Evolutionary conservation across 1,140 invertebrate species (phyloP).

Genomic region (Glossosoma conforme): DNA sequence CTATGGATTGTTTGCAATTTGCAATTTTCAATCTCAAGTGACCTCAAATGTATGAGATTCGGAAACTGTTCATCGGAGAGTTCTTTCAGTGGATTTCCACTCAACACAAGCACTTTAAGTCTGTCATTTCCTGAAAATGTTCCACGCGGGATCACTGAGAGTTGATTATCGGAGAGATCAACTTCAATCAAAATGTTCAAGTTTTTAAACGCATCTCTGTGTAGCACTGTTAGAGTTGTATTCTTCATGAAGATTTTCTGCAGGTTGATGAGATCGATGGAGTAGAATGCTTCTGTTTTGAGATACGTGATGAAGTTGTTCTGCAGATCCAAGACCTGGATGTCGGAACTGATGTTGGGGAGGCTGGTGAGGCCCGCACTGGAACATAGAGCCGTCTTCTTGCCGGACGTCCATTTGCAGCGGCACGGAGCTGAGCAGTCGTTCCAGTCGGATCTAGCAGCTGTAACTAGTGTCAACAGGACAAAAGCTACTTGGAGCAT

Average conservation of each 20-base stretch:
- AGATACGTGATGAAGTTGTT: slow-evolving; percentile 72
- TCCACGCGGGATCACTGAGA: slow-evolving; percentile 60
- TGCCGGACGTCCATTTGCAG: slow-evolving; percentile 86
- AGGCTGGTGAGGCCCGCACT: slow-evolving; percentile 69
- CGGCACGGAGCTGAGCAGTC: slow-evolving; percentile 70
- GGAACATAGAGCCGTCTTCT: slow-evolving; percentile 78
- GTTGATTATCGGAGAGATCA: slow-evolving; percentile 73
- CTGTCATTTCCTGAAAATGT: slow-evolving; percentile 74
- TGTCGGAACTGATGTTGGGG: slow-evolving; percentile 72
- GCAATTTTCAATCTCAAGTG: slow-evolving; percentile 73
- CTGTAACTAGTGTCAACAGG: slow-evolving; percentile 46
- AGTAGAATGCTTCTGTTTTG: slow-evolving; percentile 74
- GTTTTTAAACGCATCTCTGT: slow-evolving; percentile 78
- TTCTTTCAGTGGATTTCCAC: slow-evolving; percentile 64
- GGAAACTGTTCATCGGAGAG: slow-evolving; percentile 68
- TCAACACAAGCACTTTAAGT: slow-evolving; percentile 64
- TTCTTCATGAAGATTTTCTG: slow-evolving; percentile 75
- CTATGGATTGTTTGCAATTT: slow-evolving; percentile 64
- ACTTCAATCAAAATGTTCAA: slow-evolving; percentile 84
- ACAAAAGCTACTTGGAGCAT: slow-evolving; percentile 44
- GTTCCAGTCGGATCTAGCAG: slow-evolving; percentile 64
- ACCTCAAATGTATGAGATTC: slow-evolving; percentile 64
- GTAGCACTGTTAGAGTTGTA: slow-evolving; percentile 67
- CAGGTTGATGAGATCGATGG: slow-evolving; percentile 73
- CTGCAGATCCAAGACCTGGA: slow-evolving; percentile 80